Evolutionary conservation across 2,888 invertebrate species (phyloP), one percentile per base, ranked within the genome.

Genomic region (Ceratothoa steindachneri): DNA sequence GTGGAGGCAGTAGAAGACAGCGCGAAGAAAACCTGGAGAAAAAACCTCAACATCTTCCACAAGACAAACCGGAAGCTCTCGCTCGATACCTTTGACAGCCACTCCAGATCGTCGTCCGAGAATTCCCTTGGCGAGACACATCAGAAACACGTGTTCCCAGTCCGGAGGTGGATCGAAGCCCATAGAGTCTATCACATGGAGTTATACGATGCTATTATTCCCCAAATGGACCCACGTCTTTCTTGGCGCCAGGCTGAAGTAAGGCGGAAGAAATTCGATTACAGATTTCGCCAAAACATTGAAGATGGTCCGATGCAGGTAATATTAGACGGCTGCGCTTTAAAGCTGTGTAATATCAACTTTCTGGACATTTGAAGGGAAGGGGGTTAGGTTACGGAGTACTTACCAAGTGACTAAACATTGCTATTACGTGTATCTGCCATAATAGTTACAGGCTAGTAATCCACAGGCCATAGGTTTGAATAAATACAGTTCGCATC

Each of bases 151-250:
- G 27, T 69, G 53, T 84, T 83, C 71, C 86, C 86, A 0, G 82
- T 86, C 1, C 82, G 84, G 72, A 81, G 85, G 15, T 86, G 86
- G 85, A 83, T 86, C 68, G 81, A 82, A 30, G 80, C 84, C 0
- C 81, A 83, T 55, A 80, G 81, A 30, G 82, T 82, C 31, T 85
- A 85, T 80, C 70, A 82, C 29, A 82, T 86, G 29, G 77, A 81
- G 22, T 82, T 84, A 80, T 83, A 82, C 77, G 85, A 85, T 75
- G 83, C 83, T 1, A 81, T 82, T 30, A 80, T 86, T 66, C 86
- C 86, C 0, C 84, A 85, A 80, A 77, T 81, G 68, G 85, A 85
- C 77, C 82, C 82, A 1, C 81, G 84, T 73, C 71, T 67, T 0
- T 83, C 84, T 15, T 83, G 83, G 71, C 81, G 86, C 31, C 73